Evolutionary conservation across 2,797 vertebrate genomes (phyloP), one percentile per base, ranked within the genome.

Genomic region (Lepilemur septentrionalis): DNA sequence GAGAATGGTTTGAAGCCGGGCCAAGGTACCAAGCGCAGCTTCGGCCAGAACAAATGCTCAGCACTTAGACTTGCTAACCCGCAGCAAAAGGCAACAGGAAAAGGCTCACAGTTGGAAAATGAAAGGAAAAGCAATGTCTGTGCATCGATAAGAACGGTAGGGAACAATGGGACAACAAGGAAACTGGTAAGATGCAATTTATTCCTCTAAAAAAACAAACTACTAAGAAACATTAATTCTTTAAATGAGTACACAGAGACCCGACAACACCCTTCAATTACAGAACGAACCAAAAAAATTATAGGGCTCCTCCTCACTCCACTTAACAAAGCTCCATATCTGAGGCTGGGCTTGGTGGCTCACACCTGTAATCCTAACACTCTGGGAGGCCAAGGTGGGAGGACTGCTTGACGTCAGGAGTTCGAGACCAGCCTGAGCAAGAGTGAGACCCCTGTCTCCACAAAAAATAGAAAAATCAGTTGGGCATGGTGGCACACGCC

Each of bases 71-170:
- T 92, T 50, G 78, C 95, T 90, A 92, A 57, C 84, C 89, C 61
- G 79, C 46, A 79, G 94, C 87, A 93, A 78, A 96, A 92, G 32
- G 87, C 78, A 85, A 94, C 90, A 96, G 97, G 93, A 97, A 97
- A 97, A 91, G 84, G 80, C 59, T 94, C 82, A 78, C 92, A 35
- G n/a, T 78, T 13, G 76, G 78, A 93, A 97, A 97, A 96, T 73
- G 65, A 87, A 97, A 97, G 96, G 94, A 96, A 96, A 96, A 95
- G 88, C 87, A 73, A 65, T 30, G 93, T 79, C 91, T 89, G 80
- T 25, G 63, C 70, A 63, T 75, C 79, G 94, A 94, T 96, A 95
- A 97, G 91, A 95, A 48, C 38, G 48, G 75, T 14, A 30, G 12
- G 43, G 79, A 83, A 93, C 89, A 95, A 94, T 72, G 50, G 72